Conservation (phyloP, 2,113 vertebrate genomes). For the Melanostigma gelatinosum region DNA sequence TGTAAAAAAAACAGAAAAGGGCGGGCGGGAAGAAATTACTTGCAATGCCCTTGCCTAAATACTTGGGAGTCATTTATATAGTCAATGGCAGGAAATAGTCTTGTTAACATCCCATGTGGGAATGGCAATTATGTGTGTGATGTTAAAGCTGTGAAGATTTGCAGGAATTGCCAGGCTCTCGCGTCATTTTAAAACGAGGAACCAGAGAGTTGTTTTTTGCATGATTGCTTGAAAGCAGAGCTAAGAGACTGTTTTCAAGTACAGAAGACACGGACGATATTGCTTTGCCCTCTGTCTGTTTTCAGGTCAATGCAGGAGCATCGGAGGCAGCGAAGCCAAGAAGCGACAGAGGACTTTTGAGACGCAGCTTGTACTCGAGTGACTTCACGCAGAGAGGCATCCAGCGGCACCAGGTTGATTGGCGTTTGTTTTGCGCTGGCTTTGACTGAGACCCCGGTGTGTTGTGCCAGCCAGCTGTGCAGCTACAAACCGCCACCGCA, state of each 20-base stretch:
- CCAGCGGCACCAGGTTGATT: slow-evolving; percentile 69
- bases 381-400: slow-evolving; percentile 41
- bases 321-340: slow-evolving; percentile 16
- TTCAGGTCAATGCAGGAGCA: slow-evolving; percentile 47
- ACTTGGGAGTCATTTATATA: slow-evolving; percentile 42
- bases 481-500: slow-evolving; percentile 24
- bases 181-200: slow-evolving; percentile 36
- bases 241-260: slow-evolving; percentile 45
- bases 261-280: slow-evolving; percentile 23
- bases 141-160: slow-evolving; percentile 44
- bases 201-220: slow-evolving; percentile 26
- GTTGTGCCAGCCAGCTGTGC: slow-evolving; percentile 65
- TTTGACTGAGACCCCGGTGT: slow-evolving; percentile 65
- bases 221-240: slow-evolving; percentile 44
- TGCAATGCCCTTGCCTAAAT: slow-evolving; percentile 55
- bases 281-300: slow-evolving; percentile 42
- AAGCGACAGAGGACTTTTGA: slow-evolving; percentile 30
- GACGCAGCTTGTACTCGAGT: not conserved
- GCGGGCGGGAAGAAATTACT: slow-evolving; percentile 31
- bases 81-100: slow-evolving; percentile 41
- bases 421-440: slow-evolving; percentile 55
- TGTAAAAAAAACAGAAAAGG: not conserved
- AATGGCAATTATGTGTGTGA: slow-evolving; percentile 25
- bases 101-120: slow-evolving; percentile 53
- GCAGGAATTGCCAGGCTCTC: slow-evolving; percentile 37